Evolutionary conservation across 2,888 invertebrate genomes (phyloP), one percentile per base, ranked within the genome.

Genomic region (Phortica okadai): DNA sequence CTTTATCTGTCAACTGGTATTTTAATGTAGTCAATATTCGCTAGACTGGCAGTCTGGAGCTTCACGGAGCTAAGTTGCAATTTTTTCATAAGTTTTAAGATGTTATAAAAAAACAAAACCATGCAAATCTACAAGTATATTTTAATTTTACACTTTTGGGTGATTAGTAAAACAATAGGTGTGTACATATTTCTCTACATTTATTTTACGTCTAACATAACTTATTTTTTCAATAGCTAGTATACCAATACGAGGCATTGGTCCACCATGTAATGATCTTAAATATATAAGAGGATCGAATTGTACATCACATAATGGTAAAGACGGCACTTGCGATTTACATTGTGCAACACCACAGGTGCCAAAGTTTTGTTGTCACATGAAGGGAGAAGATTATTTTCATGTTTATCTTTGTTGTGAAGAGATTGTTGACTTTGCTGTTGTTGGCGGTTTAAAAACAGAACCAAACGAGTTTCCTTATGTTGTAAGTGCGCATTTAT

Each of bases 331-430:
- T 50, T 50, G 50, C 14, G 50, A 50, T 11, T 14, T 8, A 2
- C 50, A 50, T 11, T 50, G 50, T 50, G 50, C 14, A 62, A 62
- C 7, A 62, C 25, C 25, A 7, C 50, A 50, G 50, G 25, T 6
- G 21, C 21, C 62, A 16, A 8, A 62, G 21, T 16, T 62, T 1
- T 25, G 25, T 62, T 62, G 62, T 10, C 62, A 25, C 16, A 21
- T 21, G 25, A 62, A 62, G 16, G 10, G 21, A 21, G 21, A 6
- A 25, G 21, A 25, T 25, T 62, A 25, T 25, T 62, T 62, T 16
- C 10, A 25, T 25, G 62, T 62, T 25, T 62, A 62, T 62, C 21
- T 21, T 21, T 62, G 62, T 25, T 62, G 62, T 10, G 62, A 62
- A 62, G 62, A 21, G 8, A 16, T 11, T 0, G 25, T 25, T 21